Evolutionary conservation across 2,888 invertebrate genomes (phyloP).

Genomic region (Odiellus spinosus): DNA sequence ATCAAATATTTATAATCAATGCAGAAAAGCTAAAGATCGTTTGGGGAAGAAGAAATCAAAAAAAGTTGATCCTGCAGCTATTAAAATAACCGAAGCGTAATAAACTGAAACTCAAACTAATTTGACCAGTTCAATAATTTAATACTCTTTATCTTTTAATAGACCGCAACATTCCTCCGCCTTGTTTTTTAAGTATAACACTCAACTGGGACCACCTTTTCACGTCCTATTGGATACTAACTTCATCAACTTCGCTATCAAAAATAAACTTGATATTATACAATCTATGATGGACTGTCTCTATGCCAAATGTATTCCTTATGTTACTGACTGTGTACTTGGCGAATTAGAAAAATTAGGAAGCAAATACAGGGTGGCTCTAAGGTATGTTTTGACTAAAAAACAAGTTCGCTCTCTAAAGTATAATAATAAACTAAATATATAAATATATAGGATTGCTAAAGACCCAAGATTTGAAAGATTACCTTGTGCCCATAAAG

Average conservation of each 20-base stretch:
- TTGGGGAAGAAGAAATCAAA: not conserved
- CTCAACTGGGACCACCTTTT: constrained; percentile 93
- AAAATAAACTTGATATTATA: constrained; percentile 89
- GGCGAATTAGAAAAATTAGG: constrained; percentile 95
- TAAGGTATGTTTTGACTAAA: constrained; percentile 38
- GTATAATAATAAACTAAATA: not conserved
- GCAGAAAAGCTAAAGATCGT: not conserved
- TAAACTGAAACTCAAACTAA: not conserved
- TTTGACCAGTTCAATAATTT: too few species aligned
- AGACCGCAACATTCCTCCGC: constrained; percentile 48
- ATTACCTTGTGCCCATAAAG: constrained; percentile 83
- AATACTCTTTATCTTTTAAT: too few species aligned
- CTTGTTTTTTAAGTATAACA: constrained; percentile 93
- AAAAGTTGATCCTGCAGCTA: not conserved
- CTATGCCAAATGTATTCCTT: constrained; percentile 90
- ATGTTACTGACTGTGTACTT: constrained; percentile 94
- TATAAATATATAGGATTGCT: constrained; percentile 44
- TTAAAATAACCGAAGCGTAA: not conserved
- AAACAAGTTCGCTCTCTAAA: not conserved
- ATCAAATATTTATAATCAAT: not conserved
- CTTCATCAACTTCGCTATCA: constrained; percentile 95
- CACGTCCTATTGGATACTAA: constrained; percentile 94
- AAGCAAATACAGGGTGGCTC: constrained; percentile 79
- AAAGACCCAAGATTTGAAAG: constrained; percentile 89
- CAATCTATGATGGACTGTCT: constrained; percentile 98